A percentile compares a stretch with the other conserved stretches of the same genome.
These are phyloP conservation scores for Potamilus streckersoni DNA, from an alignment of 1,140 invertebrate genomes.

Conservation along the genomic window DNA sequence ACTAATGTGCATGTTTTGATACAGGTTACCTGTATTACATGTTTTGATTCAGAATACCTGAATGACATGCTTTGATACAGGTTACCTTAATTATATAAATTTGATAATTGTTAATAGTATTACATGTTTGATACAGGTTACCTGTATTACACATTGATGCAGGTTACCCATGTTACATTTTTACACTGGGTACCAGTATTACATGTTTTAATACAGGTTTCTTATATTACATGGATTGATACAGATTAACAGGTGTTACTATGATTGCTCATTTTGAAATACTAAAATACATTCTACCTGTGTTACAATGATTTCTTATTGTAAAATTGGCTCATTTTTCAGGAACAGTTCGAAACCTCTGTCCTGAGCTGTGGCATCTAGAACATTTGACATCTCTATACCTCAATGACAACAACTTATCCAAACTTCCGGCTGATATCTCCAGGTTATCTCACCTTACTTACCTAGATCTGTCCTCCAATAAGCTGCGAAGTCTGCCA, in stretches of 20 bases:
- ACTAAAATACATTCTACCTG: background rate
- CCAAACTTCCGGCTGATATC: conserved; percentile 90
- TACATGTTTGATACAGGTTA: no score
- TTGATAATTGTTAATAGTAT: no score
- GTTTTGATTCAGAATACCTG: no score
- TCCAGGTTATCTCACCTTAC: conserved; percentile 84
- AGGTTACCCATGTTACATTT: no score
- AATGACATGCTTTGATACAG: no score
- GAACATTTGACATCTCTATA: conserved; percentile 92
- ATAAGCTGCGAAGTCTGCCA: conserved; percentile 90
- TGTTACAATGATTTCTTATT: background rate
- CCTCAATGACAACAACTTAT: conserved; percentile 93
- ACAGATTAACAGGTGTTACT: background rate
- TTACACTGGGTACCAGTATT: no score
- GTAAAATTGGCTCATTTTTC: conserved; percentile 45
- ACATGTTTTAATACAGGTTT: background rate
- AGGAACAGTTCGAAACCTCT: conserved; percentile 93
- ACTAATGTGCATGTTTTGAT: no score
- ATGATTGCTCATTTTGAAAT: background rate
- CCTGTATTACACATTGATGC: no score
- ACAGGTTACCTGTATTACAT: no score
- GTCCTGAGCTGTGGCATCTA: conserved; percentile 89
- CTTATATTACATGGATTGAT: background rate
- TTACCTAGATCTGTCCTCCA: conserved; percentile 88
- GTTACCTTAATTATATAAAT: no score